These are phyloP conservation scores for Apamea monoglypha DNA, from an alignment of 2,888 invertebrate genomes.

Conservation along the genomic window DNA sequence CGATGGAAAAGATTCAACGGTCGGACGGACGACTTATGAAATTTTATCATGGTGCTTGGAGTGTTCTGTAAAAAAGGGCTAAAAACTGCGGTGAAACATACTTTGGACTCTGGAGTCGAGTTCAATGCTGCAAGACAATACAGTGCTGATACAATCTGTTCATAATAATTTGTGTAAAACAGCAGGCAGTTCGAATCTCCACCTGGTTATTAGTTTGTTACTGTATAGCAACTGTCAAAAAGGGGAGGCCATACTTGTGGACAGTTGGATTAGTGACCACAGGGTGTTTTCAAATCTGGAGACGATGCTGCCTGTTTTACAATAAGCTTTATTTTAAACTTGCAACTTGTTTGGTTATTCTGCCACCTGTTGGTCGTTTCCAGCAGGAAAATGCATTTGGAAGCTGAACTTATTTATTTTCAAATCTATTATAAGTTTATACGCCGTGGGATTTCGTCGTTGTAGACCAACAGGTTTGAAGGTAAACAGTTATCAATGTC, in stretches of 20 bases:
- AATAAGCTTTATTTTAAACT: too few relatives aligned
- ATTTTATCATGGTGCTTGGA: constrained; percentile 49
- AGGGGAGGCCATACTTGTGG: constrained; percentile 11
- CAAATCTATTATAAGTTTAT: constrained; percentile 1
- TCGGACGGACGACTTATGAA: neutral
- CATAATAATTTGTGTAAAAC: constrained; percentile 1
- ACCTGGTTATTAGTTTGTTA: constrained; percentile 2
- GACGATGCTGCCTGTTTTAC: neutral
- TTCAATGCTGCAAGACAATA: neutral
- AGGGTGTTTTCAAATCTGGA: constrained; percentile 7
- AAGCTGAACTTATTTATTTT: neutral
- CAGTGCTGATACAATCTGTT: neutral
- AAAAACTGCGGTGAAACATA: constrained; percentile 15
- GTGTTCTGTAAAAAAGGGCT: constrained; percentile 57
- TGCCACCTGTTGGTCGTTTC: constrained; percentile 40
- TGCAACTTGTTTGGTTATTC: constrained; percentile 2
- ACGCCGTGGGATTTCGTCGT: constrained; percentile 9
- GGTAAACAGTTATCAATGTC: constrained; percentile 31
- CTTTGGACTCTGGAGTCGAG: neutral
- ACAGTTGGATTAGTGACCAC: neutral
- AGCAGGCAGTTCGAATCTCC: constrained; percentile 20
- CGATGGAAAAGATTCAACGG: neutral
- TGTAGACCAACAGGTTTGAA: constrained; percentile 18
- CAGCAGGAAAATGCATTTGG: constrained; percentile 12
- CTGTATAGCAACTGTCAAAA: neutral